Evolutionary conservation across 2,888 invertebrate species (phyloP).

Genomic region (Andrena bicolor): DNA sequence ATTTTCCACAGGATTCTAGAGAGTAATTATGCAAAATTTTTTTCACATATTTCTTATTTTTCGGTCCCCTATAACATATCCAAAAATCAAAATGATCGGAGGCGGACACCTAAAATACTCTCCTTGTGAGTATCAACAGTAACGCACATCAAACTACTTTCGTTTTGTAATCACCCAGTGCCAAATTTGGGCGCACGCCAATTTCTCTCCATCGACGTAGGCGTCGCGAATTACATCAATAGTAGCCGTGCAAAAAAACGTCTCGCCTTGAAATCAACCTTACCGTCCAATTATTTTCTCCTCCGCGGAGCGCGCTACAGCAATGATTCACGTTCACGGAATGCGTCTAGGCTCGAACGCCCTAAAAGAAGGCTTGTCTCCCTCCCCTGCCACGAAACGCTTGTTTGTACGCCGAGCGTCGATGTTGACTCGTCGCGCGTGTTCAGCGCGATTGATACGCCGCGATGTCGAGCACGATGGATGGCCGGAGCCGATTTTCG

Average conservation of each 20-base stretch:
- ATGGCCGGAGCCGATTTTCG: conserved; percentile 14
- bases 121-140: conserved; percentile 1
- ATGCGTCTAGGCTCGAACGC: conserved; percentile 47
- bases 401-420: conserved; percentile 25
- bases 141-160: not conserved
- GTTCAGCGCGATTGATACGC: conserved; percentile 9
- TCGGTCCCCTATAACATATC: too few species aligned
- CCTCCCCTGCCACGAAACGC: conserved; percentile 28
- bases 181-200: conserved; percentile 39
- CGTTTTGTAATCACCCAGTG: conserved; percentile 29
- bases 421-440: conserved; percentile 37
- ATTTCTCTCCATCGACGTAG: conserved; percentile 29
- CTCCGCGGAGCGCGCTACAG: conserved; percentile 1
- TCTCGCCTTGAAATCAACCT: conserved; percentile 44
- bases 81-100: too few species aligned
- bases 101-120: too few species aligned
- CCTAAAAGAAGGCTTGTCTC: conserved; percentile 35
- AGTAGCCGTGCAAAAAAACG: conserved; percentile 2
- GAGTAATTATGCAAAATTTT: too few species aligned
- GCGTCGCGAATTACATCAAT: conserved; percentile 23
- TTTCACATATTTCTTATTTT: too few species aligned
- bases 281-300: conserved; percentile 52
- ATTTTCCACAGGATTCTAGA: too few species aligned
- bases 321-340: conserved; percentile 50
- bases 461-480: conserved; percentile 29